Conservation (phyloP, 2,888 invertebrate genomes). For the Dione vanillae region DNA sequence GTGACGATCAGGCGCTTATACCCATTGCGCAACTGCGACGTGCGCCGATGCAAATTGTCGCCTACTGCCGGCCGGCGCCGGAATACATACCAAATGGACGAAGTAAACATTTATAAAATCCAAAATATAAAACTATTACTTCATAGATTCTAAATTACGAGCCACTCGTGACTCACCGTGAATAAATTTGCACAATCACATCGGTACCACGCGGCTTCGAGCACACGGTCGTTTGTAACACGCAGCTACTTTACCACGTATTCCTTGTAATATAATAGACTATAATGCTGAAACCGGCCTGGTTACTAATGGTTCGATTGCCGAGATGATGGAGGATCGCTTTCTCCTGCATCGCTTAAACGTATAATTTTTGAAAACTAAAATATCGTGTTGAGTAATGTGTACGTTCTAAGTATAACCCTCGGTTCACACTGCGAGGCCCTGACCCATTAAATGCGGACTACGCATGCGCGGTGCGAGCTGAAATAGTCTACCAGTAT, state of each 20-base stretch:
- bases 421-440: conserved; percentile 75
- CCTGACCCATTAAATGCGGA: conserved; percentile 76
- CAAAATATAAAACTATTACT: conserved; percentile 50
- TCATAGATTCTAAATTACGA: conserved; percentile 48
- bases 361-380: conserved; percentile 43
- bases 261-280: conserved; percentile 29
- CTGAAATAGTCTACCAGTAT: conserved; percentile 71
- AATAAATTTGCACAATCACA: conserved; percentile 59
- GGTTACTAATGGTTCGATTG: conserved; percentile 27
- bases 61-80: conserved; percentile 55
- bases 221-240: conserved; percentile 31
- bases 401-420: conserved; percentile 69
- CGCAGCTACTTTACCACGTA: conserved; percentile 35
- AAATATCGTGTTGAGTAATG: conserved; percentile 55
- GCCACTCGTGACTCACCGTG: conserved; percentile 61
- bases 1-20: conserved; percentile 42
- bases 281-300: conserved; percentile 39
- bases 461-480: conserved; percentile 74
- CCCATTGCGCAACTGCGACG: conserved; percentile 54
- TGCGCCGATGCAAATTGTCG: conserved; percentile 50
- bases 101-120: conserved; percentile 56
- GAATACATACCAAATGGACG: conserved; percentile 49
- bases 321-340: conserved; percentile 23
- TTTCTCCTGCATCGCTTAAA: conserved; percentile 40
- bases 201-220: conserved; percentile 42